Evolutionary conservation across 2,113 vertebrate species (phyloP), one percentile per base, ranked within the genome.

Genomic region (Heterotis niloticus): DNA sequence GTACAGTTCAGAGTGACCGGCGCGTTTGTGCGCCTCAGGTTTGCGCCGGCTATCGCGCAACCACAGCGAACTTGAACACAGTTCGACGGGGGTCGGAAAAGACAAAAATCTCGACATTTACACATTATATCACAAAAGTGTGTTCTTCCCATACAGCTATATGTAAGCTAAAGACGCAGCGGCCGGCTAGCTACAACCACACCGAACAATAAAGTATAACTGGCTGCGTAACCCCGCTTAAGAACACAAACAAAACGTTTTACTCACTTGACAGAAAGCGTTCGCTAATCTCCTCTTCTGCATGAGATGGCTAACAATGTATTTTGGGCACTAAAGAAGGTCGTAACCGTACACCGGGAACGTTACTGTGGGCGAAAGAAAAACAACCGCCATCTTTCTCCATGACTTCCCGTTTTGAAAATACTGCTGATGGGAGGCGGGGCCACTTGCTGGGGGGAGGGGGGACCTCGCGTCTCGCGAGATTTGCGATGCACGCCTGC

Each of bases 321-420:
- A 9, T 17, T 44, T 4, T 68, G 23, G 26, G 2, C 51, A 28
- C 24, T 54, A 4, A 17, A 56, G 54, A n/a, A 18, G 1, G 1
- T 18, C 52, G 12, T 78, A 69, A 57, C 52, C 14, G 52, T 11
- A n/a, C 54, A 28, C 24, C 24, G 24, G 20, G 23, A 44, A 5
- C 2, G 9, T 26, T 34, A 34, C 13, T 57, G 9, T 54, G 44
- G 5, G 64, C n/a, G 16, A 28, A 57, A 11, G 24, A 24, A 20
- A 12, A 68, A 26, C 24, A 13, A 0, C 65, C 4, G 16, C 64
- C 10, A n/a, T 67, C 65, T 11, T 78, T 65, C 4, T 64, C 76
- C 76, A 78, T 78, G 26, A 78, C 76, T 78, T 78, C 66, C 76
- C 23, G 51, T 67, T 57, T 54, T 12, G 11, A 18, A 44, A 5